A percentile compares a stretch with the other conserved stretches of the same genome.
Conservation (phyloP, 1,140 invertebrate species). For the Sitophilus oryzae region DNA sequence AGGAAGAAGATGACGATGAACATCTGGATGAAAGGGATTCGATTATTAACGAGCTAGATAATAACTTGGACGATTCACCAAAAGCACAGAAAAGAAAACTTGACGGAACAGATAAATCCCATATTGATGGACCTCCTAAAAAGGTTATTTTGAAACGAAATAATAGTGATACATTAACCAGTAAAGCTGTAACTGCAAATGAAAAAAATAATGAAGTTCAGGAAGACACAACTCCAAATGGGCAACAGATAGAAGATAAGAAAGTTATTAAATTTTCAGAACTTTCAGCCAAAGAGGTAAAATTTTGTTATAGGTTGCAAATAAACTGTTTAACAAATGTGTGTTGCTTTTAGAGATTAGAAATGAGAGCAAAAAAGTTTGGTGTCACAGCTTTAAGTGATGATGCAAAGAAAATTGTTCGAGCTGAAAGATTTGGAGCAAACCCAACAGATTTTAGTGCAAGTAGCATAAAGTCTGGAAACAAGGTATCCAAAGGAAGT, state of each 20-base stretch:
- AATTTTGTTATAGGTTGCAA: too few species aligned
- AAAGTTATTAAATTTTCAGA: conserved; percentile 57
- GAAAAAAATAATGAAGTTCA: conserved; percentile 8
- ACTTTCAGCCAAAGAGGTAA: conserved; percentile 59
- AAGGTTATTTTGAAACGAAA: conserved; percentile 63
- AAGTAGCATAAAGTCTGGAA: conserved; percentile 9
- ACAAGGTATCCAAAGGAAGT: background rate
- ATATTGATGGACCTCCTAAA: conserved; percentile 42
- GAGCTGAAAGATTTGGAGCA: conserved; percentile 59
- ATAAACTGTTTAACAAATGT: too few species aligned
- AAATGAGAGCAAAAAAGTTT: conserved; percentile 75
- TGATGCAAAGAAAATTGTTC: conserved; percentile 58
- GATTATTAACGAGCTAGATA: conserved; percentile 35
- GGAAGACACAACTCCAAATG: conserved; percentile 3
- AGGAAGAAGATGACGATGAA: conserved; percentile 41
- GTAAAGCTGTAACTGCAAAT: conserved; percentile 28
- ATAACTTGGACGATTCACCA: conserved; percentile 42
- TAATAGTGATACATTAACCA: conserved; percentile 22
- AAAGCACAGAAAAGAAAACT: conserved; percentile 32
- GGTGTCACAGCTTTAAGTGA: conserved; percentile 55
- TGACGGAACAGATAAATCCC: conserved; percentile 34
- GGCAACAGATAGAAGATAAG: conserved; percentile 38
- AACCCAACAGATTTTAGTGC: conserved; percentile 14
- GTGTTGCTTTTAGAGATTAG: conserved; percentile 50
- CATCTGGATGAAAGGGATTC: conserved; percentile 38